Percentiles rank a stretch among this genome's conserved stretches.
These are phyloP conservation scores for Xestia c-nigrum DNA, from an alignment of 2,888 invertebrate species.

Conservation along the genomic window DNA sequence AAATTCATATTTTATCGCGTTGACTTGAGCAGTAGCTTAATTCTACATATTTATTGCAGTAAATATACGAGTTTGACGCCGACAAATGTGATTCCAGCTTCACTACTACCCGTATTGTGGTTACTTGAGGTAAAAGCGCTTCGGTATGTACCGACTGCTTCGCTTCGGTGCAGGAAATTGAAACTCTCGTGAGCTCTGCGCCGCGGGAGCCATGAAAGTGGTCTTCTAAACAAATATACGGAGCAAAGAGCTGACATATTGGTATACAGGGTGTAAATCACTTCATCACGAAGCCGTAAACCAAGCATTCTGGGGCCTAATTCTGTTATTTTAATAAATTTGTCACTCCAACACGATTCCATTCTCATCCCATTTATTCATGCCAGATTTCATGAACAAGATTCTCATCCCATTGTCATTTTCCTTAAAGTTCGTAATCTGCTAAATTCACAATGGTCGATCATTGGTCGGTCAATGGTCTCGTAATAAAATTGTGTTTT, in stretches of 20 bases:
- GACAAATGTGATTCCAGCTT: slow-evolving; percentile 35
- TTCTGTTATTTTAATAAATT: too few relatives aligned
- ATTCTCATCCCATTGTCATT: too few relatives aligned
- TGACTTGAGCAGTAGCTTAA: neutral
- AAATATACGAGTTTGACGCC: slow-evolving; percentile 18
- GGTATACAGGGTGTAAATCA: too few relatives aligned
- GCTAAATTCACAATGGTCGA: too few relatives aligned
- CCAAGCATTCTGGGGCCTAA: too few relatives aligned
- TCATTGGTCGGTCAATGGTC: too few relatives aligned
- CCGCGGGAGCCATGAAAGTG: slow-evolving; percentile 27
- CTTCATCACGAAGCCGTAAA: too few relatives aligned
- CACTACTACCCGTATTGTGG: slow-evolving; percentile 21
- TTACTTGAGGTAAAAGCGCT: slow-evolving; percentile 21
- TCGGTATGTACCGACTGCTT: slow-evolving; percentile 19
- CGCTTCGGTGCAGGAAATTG: slow-evolving; percentile 58
- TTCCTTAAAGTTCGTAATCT: too few relatives aligned
- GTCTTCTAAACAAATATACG: slow-evolving; percentile 44
- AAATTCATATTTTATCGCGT: neutral
- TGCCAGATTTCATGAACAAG: too few relatives aligned
- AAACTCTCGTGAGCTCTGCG: slow-evolving; percentile 44
- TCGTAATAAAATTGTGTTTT: too few relatives aligned
- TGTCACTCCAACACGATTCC: too few relatives aligned
- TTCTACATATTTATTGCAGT: neutral
- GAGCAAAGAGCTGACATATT: neutral
- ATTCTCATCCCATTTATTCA: too few relatives aligned